Base-by-base conservation (phyloP, 2,113 vertebrate genomes). In the Oncorhynchus masou region DNA sequence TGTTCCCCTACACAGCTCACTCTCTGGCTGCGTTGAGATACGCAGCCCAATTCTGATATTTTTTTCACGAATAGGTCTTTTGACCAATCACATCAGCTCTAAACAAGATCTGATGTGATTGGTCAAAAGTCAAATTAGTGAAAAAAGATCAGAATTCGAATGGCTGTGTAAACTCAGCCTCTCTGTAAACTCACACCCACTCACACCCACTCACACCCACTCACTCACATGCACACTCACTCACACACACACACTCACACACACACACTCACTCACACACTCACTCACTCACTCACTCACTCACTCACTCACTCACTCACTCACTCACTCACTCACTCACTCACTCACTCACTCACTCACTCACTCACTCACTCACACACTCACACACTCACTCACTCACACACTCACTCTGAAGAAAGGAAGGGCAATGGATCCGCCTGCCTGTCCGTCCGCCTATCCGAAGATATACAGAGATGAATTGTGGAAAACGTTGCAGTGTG, bases 401-500 rank as follows among this genome's bases (percentile, higher is more conserved):
- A 39, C 3, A 68, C 66, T 3, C 15, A 39, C 59, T 22, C 9
- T 3, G 39, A 69, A 6, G 72, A 68, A 77, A 79, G 66, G 62
- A 54, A 54, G 51, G 51, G 51, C 16, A 54, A 19, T 54, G 72
- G 74, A 79, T 66, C 27, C 74, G 75, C 60, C 72, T 3, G 51
- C 51, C 51, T 19, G 51, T 51, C 15, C 8, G 8, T 39, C 0
- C 39, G 8, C 39, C 2, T 51, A 2, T 54, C 51, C 15, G 62
- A 73, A 71, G 39, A 45, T 16, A 68, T 29, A 45, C 66, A 27
- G 75, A 77, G 70, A 67, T 65, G 62, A 76, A 78, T 80, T 75
- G 73, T 78, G 45, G 81, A 79, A 73, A 67, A 77, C 49, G 49
- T 66, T 77, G 77, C 77, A 85, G 65, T 77, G 77, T 59, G 25